Evolutionary conservation across 2,113 vertebrate genomes (phyloP), one percentile per base, ranked within the genome.

Genomic region (Ascaphus truei): DNA sequence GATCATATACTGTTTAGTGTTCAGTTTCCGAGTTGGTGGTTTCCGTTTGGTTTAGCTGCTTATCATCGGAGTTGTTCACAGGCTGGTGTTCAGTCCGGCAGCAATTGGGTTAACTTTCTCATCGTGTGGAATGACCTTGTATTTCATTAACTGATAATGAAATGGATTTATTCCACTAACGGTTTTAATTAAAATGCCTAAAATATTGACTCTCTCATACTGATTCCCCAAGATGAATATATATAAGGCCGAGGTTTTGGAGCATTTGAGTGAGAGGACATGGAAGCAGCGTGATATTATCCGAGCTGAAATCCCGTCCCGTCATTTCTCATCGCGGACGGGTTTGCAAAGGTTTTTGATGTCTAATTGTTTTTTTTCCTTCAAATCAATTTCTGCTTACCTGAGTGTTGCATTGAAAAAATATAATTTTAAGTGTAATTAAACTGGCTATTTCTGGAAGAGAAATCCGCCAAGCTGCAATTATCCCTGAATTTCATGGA

Each of bases 101-200:
- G n/a, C n/a, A n/a, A n/a, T n/a, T n/a, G n/a, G n/a, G n/a, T n/a
- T n/a, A n/a, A n/a, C n/a, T n/a, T n/a, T n/a, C n/a, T n/a, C n/a
- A n/a, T n/a, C n/a, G n/a, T n/a, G 67, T 71, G 61, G 93, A 96
- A 93, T 97, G 93, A 97, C 95, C 96, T 98, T 98, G 95, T 98
- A 93, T 96, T 97, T 95, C 92, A 98, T 98, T 98, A 94, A 96
- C 93, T 93, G 95, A 96, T 98, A 97, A 98, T 97, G 96, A 98
- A 95, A 98, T 97, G 93, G 94, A 98, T 98, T 97, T 98, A 98
- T 98, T 96, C 95, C 93, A 94, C 93, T 87, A 93, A 95, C 94
- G 92, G 91, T 93, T 96, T 98, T 98, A 98, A 98, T 98, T 98
- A 98, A 94, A 98, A 97, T 95, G 93, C 93, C 95, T 92, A 92